Evolutionary conservation across 2,113 vertebrate species (phyloP), one percentile per base, ranked within the genome.

Genomic region (Argyrosomus japonicus): DNA sequence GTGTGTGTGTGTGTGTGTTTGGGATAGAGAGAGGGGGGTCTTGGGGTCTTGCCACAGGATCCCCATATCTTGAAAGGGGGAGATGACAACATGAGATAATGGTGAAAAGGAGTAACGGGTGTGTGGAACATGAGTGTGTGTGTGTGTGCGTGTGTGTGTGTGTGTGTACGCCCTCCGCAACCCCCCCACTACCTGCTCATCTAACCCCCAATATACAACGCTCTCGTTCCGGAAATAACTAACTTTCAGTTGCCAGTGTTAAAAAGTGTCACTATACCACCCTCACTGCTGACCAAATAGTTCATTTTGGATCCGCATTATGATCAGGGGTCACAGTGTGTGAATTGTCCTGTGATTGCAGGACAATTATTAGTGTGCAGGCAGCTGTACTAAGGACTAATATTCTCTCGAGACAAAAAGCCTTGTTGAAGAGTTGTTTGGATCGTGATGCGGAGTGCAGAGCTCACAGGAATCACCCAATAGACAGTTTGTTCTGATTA

Each of bases 61-160:
- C 77, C 89, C 69, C 61, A 76, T 77, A 83, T 92, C 87, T 92
- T 91, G 88, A 91, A 93, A 91, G 81, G 67, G 78, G 73, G 84
- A 90, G 91, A 93, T 93, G 92, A 93, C 90, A 93, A 91, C 73
- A 75, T 70, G 47, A 91, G 87, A 94, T 93, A 91, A 91, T 92
- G 50, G 68, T 74, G 85, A 73, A 82, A 69, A 85, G 60, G 68
- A 61, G 68, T 54, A 64, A 74, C 45, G 6, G 12, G 71, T 50
- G 75, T 79, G 64, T 84, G 65, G 63, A 48, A 43, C 47, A 9
- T 82, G 76, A 21, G 65, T 69, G 14, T 80, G 6, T 82, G 68
- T 63, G 51, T 68, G 11, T 78, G 57, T 45, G n/a, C 72, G 27
- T 65, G 70, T 61, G 36, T 56, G 29, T 60, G 72, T 68, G 69